Percentiles rank a stretch among this genome's conserved stretches.
Conservation (phyloP, 2,797 vertebrate species). For the Sphaeramia orbicularis region DNA sequence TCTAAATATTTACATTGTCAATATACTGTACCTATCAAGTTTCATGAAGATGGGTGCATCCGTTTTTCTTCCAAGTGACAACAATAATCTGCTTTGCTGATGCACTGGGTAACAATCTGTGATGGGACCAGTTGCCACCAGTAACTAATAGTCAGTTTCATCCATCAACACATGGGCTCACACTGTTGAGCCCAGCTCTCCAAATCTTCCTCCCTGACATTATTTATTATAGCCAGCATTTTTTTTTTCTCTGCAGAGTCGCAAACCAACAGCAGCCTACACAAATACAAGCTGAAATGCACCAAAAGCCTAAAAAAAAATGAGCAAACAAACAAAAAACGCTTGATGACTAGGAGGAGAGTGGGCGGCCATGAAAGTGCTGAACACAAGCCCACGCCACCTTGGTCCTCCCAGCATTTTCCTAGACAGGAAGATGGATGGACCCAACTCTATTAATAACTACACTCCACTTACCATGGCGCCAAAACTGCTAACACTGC, state of each 20-base stretch:
- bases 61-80: too few relatives aligned
- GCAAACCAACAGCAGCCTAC: constrained; percentile 31
- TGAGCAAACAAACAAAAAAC: constrained; percentile 71
- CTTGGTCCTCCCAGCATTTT: constrained; percentile 77
- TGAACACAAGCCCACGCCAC: constrained; percentile 79
- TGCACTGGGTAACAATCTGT: not conserved
- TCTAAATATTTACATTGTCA: too few relatives aligned
- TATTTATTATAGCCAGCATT: not conserved
- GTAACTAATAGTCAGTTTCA: constrained; percentile 3
- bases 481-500: constrained; percentile 82
- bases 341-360: constrained; percentile 72
- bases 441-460: constrained; percentile 84
- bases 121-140: not conserved
- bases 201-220: constrained; percentile 26
- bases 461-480: constrained; percentile 80
- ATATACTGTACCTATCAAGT: too few relatives aligned
- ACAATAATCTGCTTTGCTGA: too few relatives aligned
- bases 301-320: constrained; percentile 50
- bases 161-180: not conserved
- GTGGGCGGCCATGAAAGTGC: constrained; percentile 78
- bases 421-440: constrained; percentile 84
- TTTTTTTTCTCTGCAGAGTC: constrained; percentile 4
- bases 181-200: constrained; percentile 13
- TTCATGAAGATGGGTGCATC: too few relatives aligned
- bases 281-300: constrained; percentile 45